These are phyloP conservation scores for Muscina levida DNA, from an alignment of 2,888 invertebrate species.

Conservation along the genomic window DNA sequence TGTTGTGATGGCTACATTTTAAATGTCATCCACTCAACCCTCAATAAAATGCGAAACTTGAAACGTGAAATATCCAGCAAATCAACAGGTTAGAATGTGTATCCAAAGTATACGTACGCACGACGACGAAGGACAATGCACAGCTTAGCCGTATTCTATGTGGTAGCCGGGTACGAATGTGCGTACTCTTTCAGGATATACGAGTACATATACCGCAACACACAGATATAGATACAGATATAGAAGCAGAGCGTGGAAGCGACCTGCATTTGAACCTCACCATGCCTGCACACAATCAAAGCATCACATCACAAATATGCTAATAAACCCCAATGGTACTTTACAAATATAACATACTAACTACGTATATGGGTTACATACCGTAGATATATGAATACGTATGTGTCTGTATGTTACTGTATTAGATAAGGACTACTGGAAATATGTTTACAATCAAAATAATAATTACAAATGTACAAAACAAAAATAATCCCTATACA, in stretches of 20 bases:
- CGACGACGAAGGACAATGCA: conserved; percentile 41
- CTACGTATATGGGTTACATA: conserved; percentile 8
- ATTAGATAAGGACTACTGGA: conserved; percentile 53
- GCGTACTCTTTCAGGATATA: not conserved
- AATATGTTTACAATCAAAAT: conserved; percentile 58
- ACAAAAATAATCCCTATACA: conserved; percentile 11
- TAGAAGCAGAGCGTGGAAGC: not conserved
- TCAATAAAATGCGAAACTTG: conserved; percentile 3
- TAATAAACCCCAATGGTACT: conserved; percentile 54
- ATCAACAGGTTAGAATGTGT: conserved; percentile 38
- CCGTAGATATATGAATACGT: not conserved
- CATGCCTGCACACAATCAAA: conserved; percentile 3
- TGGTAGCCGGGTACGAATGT: not conserved
- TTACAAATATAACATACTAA: not conserved
- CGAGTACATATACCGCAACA: conserved; percentile 3
- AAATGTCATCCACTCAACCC: conserved; percentile 1
- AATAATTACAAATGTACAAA: conserved; percentile 58
- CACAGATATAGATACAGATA: conserved; percentile 14
- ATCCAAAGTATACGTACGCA: conserved; percentile 30
- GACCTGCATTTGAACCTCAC: conserved; percentile 6
- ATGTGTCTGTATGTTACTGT: not conserved
- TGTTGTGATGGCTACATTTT: not conserved
- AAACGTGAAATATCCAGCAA: conserved; percentile 23
- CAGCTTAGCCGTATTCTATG: conserved; percentile 40
- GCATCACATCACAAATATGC: conserved; percentile 55